Conservation (phyloP, 1,140 invertebrate genomes). For the Nymphalis io region DNA sequence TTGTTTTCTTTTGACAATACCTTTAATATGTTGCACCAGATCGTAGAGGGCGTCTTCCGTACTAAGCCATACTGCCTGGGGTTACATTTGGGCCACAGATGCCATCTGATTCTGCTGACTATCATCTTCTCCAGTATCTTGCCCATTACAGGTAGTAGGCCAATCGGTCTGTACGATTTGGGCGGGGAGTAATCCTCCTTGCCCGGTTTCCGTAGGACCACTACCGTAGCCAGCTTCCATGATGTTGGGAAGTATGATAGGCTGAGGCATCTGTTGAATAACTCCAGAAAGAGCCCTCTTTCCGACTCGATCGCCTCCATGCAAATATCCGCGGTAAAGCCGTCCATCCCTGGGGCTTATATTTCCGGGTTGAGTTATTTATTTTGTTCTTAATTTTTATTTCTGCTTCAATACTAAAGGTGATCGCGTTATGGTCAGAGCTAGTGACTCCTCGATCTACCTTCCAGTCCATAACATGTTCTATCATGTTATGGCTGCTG, state of each 20-base stretch:
- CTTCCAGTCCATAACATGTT: too few species aligned
- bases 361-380: too few species aligned
- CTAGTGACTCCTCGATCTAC: too few species aligned
- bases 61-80: background rate
- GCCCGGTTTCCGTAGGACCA: constrained; percentile 26
- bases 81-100: background rate
- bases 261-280: too few species aligned
- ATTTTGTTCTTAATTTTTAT: too few species aligned
- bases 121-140: constrained; percentile 34
- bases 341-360: too few species aligned
- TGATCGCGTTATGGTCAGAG: background rate
- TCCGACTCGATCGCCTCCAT: too few species aligned
- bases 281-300: too few species aligned
- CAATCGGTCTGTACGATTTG: constrained; percentile 12
- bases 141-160: constrained; percentile 16
- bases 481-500: too few species aligned
- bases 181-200: constrained; percentile 7
- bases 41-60: constrained; percentile 10
- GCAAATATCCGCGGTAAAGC: too few species aligned
- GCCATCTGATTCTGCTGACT: constrained; percentile 19
- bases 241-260: too few species aligned
- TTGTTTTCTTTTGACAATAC: background rate
- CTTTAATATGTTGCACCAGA: background rate
- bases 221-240: too few species aligned
- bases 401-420: constrained; percentile 24